Evolutionary conservation across 2,888 invertebrate genomes (phyloP).

Genomic region (Mesorhabditis belari): DNA sequence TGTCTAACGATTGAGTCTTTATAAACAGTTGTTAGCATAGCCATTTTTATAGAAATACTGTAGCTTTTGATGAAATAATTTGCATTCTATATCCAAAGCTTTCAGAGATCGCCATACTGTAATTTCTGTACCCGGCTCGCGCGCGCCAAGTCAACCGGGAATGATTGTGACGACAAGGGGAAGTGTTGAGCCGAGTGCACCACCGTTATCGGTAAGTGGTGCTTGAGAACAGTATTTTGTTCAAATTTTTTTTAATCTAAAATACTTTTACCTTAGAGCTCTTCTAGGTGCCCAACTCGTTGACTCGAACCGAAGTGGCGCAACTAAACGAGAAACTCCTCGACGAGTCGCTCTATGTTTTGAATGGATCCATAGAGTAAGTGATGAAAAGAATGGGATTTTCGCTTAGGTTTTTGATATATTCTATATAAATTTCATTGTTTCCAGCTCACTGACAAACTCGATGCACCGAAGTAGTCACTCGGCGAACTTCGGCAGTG

Average conservation of each 20-base stretch:
- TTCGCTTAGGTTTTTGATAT: background rate
- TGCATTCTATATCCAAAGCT: background rate
- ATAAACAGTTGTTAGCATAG: too few species aligned
- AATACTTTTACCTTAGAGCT: background rate
- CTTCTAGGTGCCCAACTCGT: background rate
- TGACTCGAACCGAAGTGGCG: background rate
- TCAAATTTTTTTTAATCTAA: background rate
- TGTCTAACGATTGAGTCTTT: too few species aligned
- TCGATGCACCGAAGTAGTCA: background rate
- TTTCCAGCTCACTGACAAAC: background rate
- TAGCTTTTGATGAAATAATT: too few species aligned
- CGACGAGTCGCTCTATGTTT: background rate
- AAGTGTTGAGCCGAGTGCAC: slow-evolving; percentile 26
- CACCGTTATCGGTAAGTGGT: slow-evolving; percentile 20
- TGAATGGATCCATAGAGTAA: background rate
- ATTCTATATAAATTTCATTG: background rate
- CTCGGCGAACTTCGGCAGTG: background rate
- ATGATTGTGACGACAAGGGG: slow-evolving; percentile 10
- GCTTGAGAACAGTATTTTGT: background rate
- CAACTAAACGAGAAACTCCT: background rate
- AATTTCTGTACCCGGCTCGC: slow-evolving; percentile 11
- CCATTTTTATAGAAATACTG: too few species aligned
- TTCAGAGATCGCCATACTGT: background rate
- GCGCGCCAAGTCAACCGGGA: slow-evolving; percentile 22
- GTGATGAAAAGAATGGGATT: background rate